Conservation (phyloP, 2,113 vertebrate genomes). For the Amazona vittata region DNA sequence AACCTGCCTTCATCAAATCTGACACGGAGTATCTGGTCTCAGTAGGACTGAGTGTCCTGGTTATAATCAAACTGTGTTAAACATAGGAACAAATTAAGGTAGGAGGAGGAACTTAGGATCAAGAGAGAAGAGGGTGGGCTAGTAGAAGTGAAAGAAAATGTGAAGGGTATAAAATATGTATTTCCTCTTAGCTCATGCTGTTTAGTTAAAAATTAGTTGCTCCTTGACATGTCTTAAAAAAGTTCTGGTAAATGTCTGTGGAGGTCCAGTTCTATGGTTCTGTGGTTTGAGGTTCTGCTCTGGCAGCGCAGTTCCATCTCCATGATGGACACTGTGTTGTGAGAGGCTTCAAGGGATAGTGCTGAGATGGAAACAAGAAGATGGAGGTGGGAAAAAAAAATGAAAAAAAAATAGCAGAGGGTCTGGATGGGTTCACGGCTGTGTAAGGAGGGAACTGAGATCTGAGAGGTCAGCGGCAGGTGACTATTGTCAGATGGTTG, state of each 20-base stretch:
- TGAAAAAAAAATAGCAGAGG: too few species aligned
- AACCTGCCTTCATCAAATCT: not conserved
- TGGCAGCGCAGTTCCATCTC: not conserved
- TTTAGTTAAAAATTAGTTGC: not conserved
- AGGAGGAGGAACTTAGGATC: not conserved
- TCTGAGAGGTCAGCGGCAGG: not conserved
- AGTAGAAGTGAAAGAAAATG: not conserved
- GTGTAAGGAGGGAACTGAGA: not conserved
- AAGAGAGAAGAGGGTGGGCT: not conserved
- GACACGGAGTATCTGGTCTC: not conserved
- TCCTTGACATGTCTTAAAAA: not conserved
- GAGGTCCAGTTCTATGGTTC: not conserved
- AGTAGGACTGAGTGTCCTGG: not conserved
- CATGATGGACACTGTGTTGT: not conserved
- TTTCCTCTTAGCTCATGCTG: not conserved
- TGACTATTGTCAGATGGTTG: not conserved
- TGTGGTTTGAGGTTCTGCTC: not conserved
- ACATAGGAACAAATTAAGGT: not conserved
- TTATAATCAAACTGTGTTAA: not conserved
- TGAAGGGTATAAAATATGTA: not conserved
- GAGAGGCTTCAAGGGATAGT: not conserved
- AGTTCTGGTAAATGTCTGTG: not conserved
- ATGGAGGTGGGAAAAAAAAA: fast-evolving
- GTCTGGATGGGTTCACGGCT: not conserved
- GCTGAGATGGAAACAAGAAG: not conserved